Percentiles rank a stretch among this genome's conserved stretches.
These are phyloP conservation scores for Ahaetulla prasina DNA, from an alignment of 2,113 vertebrate genomes.

Conservation along the genomic window DNA sequence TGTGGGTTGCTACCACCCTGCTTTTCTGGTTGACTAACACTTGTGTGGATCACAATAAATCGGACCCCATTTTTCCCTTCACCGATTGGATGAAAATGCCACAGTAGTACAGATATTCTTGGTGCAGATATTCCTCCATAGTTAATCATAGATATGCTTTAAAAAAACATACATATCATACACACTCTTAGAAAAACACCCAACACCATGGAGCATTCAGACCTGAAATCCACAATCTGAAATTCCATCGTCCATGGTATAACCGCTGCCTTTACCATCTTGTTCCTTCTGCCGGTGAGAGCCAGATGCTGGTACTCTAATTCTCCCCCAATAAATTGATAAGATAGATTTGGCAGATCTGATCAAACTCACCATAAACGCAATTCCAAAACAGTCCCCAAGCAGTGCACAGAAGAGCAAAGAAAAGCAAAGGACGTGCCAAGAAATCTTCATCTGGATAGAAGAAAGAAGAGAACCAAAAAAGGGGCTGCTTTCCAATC, in stretches of 20 bases:
- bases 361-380: slow-evolving; percentile 31
- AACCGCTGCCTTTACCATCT: not conserved
- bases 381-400: slow-evolving; percentile 29
- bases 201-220: not conserved
- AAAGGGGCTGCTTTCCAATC: not conserved
- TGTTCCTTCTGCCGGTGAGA: not conserved
- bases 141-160: not conserved
- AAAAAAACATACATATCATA: not conserved
- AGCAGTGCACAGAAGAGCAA: slow-evolving; percentile 33
- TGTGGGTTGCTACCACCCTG: not conserved
- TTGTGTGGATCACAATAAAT: not conserved
- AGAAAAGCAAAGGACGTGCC: slow-evolving; percentile 25
- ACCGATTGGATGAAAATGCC: not conserved
- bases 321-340: not conserved
- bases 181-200: not conserved
- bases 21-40: not conserved
- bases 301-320: not conserved
- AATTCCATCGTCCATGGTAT: too few relatives aligned
- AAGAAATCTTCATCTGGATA: slow-evolving; percentile 27
- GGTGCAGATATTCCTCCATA: not conserved
- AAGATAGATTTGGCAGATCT: not conserved
- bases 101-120: not conserved
- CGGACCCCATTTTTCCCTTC: not conserved
- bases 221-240: not conserved
- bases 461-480: not conserved